Percentiles rank a stretch among this genome's conserved stretches.
Evolutionary conservation across 2,113 vertebrate species (phyloP).

Genomic region (Carettochelys insculpta): DNA sequence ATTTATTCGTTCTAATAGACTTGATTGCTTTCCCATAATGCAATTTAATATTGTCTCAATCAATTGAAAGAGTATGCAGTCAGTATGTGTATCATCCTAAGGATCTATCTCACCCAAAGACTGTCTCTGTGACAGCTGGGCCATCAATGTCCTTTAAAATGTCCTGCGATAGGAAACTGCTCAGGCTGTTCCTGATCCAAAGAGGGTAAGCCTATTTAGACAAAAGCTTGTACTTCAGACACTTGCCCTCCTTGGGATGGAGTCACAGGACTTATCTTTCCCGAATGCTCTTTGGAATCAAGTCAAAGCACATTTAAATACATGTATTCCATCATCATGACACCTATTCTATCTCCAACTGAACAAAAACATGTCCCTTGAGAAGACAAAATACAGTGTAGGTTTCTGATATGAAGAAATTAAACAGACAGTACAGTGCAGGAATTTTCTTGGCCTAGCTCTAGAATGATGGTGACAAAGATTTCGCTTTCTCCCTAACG

Average conservation of each 20-base stretch:
- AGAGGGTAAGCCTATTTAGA: background rate
- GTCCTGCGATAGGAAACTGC: background rate
- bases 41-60: background rate
- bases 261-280: background rate
- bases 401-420: background rate
- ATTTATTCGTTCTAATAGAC: background rate
- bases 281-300: background rate
- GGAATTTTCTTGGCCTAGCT: slow-evolving; percentile 46
- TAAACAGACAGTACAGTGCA: background rate
- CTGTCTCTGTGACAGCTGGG: background rate
- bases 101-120: background rate
- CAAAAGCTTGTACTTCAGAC: background rate
- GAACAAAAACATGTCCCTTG: background rate
- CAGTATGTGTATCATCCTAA: background rate
- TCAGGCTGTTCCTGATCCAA: background rate
- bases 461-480: slow-evolving; percentile 19
- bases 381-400: background rate
- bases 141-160: background rate
- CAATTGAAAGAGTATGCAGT: slow-evolving; percentile 2
- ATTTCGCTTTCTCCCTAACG: background rate
- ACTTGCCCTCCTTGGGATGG: slow-evolving; percentile 1
- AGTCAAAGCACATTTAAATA: background rate
- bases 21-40: slow-evolving; percentile 1
- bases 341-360: background rate
- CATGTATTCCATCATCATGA: background rate